Base-by-base conservation (phyloP, 2,888 invertebrate genomes). In the Chironomus tentans region DNA sequence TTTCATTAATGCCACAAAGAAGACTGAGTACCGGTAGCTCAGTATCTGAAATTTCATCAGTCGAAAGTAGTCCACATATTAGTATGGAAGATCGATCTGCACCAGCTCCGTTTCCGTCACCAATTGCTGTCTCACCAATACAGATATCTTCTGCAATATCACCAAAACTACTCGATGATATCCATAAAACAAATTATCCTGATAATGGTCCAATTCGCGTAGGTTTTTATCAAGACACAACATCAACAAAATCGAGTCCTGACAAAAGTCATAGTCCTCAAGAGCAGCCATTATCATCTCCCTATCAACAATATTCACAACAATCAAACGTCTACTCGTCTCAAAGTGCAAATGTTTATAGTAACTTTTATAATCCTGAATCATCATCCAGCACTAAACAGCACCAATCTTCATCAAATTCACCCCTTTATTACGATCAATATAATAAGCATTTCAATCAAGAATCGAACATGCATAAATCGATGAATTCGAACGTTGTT, bases 221-320 rank as follows among this genome's bases (percentile, higher is more conserved):
- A 48, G 94, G 94, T 3, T 95, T 95, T 82, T 94, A 95, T 83
- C 94, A 95, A 82, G 94, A 94, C 79, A 92, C 91, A 0, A 89
- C 92, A n/a, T 92, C 92, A 0, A 90, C 91, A 4, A 92, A 92
- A 81, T 92, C 92, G 80, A 93, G 92, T 79, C 93, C 93, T 0
- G 93, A 93, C 79, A 93, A 93, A 81, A 92, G 91, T 79, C 92
- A 92, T 80, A 92, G 92, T 81, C 93, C 93, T 0, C 87, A 92
- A 68, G 90, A 92, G 79, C 91, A 89, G 76, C 89, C 90, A 0
- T 86, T 86, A 2, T 86, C 87, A 0, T 88, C 88, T 70, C 86
- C 86, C 12, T 76, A 76, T 28, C 47, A 38, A 12, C 50, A 68
- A 18, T 76, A 69, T 50, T 68, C 69, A 13, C 76, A 69, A 22